Evolutionary conservation across 2,797 vertebrate species (phyloP), one percentile per base, ranked within the genome.

Genomic region (Botia kubotai): DNA sequence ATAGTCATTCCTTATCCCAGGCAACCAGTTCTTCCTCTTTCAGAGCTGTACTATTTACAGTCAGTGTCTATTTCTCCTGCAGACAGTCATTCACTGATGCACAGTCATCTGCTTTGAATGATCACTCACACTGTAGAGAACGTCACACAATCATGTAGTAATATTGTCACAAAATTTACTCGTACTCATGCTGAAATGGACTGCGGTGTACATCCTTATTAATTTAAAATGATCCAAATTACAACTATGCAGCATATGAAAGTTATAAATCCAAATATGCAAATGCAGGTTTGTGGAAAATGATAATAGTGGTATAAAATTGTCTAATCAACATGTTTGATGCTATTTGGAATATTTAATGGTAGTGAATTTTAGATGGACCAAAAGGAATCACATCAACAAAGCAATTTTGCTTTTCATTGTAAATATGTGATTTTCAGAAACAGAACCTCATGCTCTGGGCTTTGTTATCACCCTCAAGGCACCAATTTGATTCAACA

Each of bases 1-100:
- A 13, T 5, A 76, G n/a, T 33, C 50, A 39, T 23, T 55, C 23
- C 4, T 5, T 36, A 19, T 48, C 57, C 50, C 23, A 52, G 23
- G 19, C 0, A 78, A 26, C 29, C 6, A 6, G 43, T 21, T 52
- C 12, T 63, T 53, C n/a, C 57, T 63, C 17, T 78, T 58, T 77
- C 6, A 62, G 19, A 6, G 46, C 19, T 4, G 23, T 62, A 39
- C 7, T 1, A 57, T 39, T 23, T 39, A n/a, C 33, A 50, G 13
- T 26, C 33, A 23, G 11, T 67, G n/a, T 19, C n/a, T 43, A 7
- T 17, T 39, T 55, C 13, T 52, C 52, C 0, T 43, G 13, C 19
- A 46, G 75, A 68, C 75, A 67, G 29, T 1, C 14, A 63, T 43
- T 21, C 13, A 29, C 12, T 78, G 66, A 70, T 55, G n/a, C 55